These are phyloP conservation scores for Cepaea hortensis DNA, from an alignment of 2,888 invertebrate species.

Conservation along the genomic window DNA sequence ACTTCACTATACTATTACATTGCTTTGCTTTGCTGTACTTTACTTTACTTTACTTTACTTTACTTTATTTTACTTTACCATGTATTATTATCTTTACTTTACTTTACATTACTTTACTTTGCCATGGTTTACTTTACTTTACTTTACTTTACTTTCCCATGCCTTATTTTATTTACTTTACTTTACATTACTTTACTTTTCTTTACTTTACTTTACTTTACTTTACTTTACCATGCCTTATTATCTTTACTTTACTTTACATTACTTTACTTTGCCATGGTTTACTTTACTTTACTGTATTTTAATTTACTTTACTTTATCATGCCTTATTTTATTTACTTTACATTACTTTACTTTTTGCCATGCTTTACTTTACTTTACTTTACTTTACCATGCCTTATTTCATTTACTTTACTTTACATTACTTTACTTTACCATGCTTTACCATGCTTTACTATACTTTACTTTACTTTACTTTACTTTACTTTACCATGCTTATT, in stretches of 20 bases:
- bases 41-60: not conserved
- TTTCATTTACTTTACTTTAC: not conserved
- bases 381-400: too few species aligned
- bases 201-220: not conserved
- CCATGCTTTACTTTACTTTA: not conserved
- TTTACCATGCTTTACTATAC: too few species aligned
- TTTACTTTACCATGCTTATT: too few species aligned
- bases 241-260: not conserved
- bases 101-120: not conserved
- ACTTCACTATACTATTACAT: too few species aligned
- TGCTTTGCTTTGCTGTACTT: not conserved
- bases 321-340: not conserved
- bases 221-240: not conserved
- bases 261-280: not conserved
- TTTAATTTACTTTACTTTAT: not conserved
- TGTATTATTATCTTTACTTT: not conserved
- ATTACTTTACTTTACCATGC: too few species aligned
- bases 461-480: too few species aligned
- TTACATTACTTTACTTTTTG: not conserved
- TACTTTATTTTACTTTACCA: not conserved
- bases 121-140: not conserved
- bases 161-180: not conserved
- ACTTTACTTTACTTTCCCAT: slow-evolving; percentile 1
- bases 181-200: not conserved
- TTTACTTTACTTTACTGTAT: not conserved